Percentiles rank a stretch among this genome's conserved stretches.
phyloP scores from a whole-genome alignment of 2,888 invertebrate species.

The Dusona sp. region DNA sequence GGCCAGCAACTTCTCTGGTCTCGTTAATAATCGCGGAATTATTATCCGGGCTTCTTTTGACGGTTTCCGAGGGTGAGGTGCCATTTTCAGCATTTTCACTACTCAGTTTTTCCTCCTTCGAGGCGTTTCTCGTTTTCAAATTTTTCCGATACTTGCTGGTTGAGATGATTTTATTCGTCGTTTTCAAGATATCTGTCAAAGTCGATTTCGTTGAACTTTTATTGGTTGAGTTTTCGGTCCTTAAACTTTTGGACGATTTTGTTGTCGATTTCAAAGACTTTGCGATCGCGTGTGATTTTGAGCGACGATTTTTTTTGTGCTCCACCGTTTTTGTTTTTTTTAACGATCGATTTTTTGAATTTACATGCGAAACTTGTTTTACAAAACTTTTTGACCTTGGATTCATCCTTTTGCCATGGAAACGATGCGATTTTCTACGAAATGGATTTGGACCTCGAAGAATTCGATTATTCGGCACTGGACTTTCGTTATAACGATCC shows the following conservation, averaged over 20 bases:
- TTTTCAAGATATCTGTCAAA: not conserved
- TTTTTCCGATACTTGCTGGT: not conserved
- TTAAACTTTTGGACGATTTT: not conserved
- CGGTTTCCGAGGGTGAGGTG: not conserved
- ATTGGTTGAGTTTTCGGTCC: not conserved
- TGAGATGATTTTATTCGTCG: not conserved
- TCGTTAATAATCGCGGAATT: constrained; percentile 67
- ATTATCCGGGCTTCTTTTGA: not conserved
- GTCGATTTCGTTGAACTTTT: constrained; percentile 1
- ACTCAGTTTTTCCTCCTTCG: not conserved
- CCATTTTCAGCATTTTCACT: constrained; percentile 34
- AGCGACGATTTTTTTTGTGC: constrained; percentile 8
- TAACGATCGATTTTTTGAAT: constrained; percentile 31
- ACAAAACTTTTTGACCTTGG: not conserved
- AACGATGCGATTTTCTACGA: constrained; percentile 1
- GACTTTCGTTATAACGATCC: not conserved
- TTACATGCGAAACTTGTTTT: not conserved
- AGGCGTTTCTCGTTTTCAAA: not conserved
- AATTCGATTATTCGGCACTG: not conserved
- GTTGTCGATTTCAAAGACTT: not conserved
- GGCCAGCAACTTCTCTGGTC: constrained; percentile 76
- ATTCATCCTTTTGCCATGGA: not conserved
- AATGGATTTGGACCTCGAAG: not conserved
- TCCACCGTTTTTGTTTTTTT: not conserved
- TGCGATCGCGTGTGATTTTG: not conserved